phyloP scores from a whole-genome alignment of 2,797 vertebrate genomes.

The Tapera naevia region DNA sequence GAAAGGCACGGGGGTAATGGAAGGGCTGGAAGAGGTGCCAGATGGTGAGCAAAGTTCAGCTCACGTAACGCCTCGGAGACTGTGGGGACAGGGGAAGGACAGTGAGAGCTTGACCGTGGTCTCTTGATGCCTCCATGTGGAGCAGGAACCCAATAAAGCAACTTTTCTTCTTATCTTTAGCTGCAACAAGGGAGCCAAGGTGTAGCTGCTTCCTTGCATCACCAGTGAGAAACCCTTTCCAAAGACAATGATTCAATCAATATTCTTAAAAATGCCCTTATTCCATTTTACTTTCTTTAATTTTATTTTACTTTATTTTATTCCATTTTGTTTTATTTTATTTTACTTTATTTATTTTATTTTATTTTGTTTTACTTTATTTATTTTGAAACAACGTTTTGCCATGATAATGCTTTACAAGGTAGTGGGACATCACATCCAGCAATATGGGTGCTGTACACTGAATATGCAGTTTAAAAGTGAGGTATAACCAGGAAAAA shows the following conservation, averaged over 20 bases:
- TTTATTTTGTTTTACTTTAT: background rate
- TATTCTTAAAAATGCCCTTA: background rate
- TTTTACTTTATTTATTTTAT: background rate
- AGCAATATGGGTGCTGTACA: accelerated
- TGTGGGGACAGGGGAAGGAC: background rate
- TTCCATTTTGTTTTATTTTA: too few species aligned
- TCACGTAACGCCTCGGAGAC: background rate
- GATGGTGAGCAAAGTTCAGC: background rate
- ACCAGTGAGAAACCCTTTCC: background rate
- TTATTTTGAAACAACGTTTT: background rate
- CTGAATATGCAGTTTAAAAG: background rate
- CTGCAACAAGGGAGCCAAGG: background rate
- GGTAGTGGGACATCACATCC: background rate
- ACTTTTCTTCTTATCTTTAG: background rate
- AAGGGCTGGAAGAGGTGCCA: background rate
- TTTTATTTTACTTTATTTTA: too few species aligned
- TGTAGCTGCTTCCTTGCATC: background rate
- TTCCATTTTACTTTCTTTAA: too few species aligned
- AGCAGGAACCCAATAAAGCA: background rate
- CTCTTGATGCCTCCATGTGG: background rate
- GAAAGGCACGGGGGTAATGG: background rate
- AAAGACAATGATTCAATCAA: background rate
- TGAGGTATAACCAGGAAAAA: background rate
- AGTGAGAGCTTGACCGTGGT: background rate
- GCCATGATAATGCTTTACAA: accelerated